Evolutionary conservation across 1,140 invertebrate genomes (phyloP).

Genomic region (Pseudomyrmex pallidus): DNA sequence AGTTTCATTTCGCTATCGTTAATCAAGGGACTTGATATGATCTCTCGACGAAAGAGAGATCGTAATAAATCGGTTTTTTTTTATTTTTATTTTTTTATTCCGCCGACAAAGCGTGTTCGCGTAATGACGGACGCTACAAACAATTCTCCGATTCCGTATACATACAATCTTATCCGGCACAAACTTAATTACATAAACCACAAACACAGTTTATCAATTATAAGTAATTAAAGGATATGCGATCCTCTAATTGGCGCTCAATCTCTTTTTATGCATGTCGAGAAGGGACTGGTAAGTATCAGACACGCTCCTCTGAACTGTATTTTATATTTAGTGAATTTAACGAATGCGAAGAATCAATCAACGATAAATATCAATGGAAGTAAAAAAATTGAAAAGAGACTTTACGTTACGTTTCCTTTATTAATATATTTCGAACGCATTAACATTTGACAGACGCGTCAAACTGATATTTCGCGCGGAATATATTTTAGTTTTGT

Average conservation of each 20-base stretch:
- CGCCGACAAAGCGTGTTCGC: not conserved
- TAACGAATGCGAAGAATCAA: not conserved
- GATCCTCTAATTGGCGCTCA: constrained; percentile 54
- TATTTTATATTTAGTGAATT: constrained; percentile 23
- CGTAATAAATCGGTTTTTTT: constrained; percentile 13
- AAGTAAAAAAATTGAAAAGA: not conserved
- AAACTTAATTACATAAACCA: constrained; percentile 16
- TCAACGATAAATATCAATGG: not conserved
- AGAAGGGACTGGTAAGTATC: constrained; percentile 77
- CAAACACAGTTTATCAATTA: constrained; percentile 30
- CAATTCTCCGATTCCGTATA: not conserved
- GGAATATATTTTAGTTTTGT: not conserved
- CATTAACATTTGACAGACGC: not conserved
- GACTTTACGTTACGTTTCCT: not conserved
- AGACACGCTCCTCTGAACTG: constrained; percentile 4
- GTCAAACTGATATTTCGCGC: not conserved
- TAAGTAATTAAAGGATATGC: constrained; percentile 46
- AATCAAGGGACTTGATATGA: not conserved
- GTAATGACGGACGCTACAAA: not conserved
- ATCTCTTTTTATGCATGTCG: constrained; percentile 72
- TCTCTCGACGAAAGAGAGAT: not conserved
- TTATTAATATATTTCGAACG: not conserved
- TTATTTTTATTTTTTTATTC: not conserved
- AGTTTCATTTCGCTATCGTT: constrained; percentile 9
- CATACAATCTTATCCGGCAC: not conserved